A percentile compares a stretch with the other conserved stretches of the same genome.
These are phyloP conservation scores for Patagioenas fasciata DNA, from an alignment of 2,113 vertebrate genomes.

Conservation along the genomic window DNA sequence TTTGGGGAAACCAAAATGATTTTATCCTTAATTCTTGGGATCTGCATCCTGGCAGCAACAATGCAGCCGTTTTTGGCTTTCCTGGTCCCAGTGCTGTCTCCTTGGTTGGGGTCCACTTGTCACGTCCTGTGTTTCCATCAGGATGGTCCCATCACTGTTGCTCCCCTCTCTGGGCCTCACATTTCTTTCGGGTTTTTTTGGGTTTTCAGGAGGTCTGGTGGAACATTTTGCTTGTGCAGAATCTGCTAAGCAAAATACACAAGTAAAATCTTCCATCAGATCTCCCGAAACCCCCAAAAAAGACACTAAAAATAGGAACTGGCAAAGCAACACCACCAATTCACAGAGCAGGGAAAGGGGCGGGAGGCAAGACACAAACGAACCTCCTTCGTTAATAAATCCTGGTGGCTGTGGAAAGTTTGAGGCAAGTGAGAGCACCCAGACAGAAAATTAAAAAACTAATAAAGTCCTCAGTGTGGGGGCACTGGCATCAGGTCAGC, in stretches of 20 bases:
- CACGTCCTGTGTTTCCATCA: accelerated
- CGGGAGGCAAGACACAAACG: conserved; percentile 26
- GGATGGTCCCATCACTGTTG: background rate
- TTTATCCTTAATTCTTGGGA: background rate
- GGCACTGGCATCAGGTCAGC: conserved; percentile 80
- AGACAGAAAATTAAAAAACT: conserved; percentile 85
- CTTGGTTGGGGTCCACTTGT: background rate
- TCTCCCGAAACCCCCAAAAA: background rate
- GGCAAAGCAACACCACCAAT: background rate
- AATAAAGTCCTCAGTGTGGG: conserved; percentile 85
- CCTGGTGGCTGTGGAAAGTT: conserved; percentile 80
- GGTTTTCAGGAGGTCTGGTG: background rate
- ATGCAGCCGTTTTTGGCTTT: background rate
- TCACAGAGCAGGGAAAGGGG: background rate
- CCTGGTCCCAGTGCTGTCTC: accelerated
- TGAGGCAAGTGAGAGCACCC: conserved; percentile 77
- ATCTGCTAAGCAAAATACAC: background rate
- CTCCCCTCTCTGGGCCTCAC: background rate
- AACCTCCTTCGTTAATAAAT: conserved; percentile 67
- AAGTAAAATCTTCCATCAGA: background rate
- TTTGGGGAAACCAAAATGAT: background rate
- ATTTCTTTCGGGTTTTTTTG: background rate
- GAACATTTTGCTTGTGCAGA: background rate
- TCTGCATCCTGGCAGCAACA: background rate
- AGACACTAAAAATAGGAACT: background rate